phyloP scores from a whole-genome alignment of 2,888 invertebrate genomes.

The Siphlonurus alternatus region DNA sequence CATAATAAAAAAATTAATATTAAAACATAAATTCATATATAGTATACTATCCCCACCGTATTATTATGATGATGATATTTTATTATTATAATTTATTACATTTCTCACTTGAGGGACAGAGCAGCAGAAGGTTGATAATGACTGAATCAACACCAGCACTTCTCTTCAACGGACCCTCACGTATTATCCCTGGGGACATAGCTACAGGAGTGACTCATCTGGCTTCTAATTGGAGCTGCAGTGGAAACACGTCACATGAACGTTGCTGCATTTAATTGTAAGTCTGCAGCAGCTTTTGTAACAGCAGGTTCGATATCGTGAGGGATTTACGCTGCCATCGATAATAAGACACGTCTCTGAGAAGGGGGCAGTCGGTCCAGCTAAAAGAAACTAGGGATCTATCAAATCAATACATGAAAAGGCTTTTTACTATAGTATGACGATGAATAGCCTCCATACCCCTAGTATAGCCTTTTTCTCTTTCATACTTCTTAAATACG shows the following conservation, averaged over 20 bases:
- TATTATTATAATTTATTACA: neutral
- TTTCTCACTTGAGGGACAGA: neutral
- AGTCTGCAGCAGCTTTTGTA: neutral
- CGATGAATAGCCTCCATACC: neutral
- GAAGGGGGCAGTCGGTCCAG: neutral
- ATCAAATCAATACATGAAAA: conserved; percentile 7
- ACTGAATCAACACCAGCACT: neutral
- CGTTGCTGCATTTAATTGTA: neutral
- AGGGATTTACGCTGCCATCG: too few species aligned
- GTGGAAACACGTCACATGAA: neutral
- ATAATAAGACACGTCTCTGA: neutral
- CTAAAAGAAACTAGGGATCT: neutral
- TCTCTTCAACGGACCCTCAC: neutral
- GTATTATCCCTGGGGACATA: neutral
- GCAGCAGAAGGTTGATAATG: neutral
- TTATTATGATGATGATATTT: too few species aligned
- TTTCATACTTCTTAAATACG: neutral
- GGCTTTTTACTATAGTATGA: conserved; percentile 1
- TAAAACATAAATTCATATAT: too few species aligned
- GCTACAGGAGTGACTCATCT: neutral
- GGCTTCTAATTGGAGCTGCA: neutral
- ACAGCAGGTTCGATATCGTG: too few species aligned
- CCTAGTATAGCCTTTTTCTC: neutral
- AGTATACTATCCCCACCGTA: too few species aligned
- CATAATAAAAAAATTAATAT: too few species aligned